Percentiles rank a stretch among this genome's conserved stretches.
Conservation (phyloP, 2,113 vertebrate genomes). For the Pygoscelis antarcticus region DNA sequence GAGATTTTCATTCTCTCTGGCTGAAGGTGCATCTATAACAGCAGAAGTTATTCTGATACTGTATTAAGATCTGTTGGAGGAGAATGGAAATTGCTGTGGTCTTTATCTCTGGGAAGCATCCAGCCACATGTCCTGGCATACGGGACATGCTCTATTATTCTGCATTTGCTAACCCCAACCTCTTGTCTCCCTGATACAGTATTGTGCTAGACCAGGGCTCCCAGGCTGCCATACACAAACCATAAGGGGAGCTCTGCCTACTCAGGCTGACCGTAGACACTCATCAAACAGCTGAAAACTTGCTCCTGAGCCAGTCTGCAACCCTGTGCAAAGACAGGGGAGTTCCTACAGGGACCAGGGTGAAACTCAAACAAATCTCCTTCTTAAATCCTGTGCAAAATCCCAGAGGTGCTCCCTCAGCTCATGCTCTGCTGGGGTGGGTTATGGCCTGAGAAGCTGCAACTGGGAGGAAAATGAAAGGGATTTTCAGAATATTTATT, state of each 20-base stretch:
- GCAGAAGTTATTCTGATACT: background rate
- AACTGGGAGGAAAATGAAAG: background rate
- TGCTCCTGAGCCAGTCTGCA: background rate
- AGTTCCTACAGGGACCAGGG: background rate
- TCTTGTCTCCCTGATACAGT: rapidly evolving
- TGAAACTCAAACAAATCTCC: background rate
- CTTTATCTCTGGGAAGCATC: background rate
- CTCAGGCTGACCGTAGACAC: background rate
- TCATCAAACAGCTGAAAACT: background rate
- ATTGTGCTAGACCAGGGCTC: background rate
- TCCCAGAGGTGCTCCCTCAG: background rate
- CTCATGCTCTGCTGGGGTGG: background rate
- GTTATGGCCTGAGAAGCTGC: background rate
- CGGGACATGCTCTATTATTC: background rate
- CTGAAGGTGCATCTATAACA: background rate
- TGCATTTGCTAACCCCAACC: background rate
- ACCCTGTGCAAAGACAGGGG: background rate
- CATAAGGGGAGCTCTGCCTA: background rate
- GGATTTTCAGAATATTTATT: background rate
- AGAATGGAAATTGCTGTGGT: background rate
- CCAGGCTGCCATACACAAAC: background rate
- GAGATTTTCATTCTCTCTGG: background rate
- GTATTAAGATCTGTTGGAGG: background rate
- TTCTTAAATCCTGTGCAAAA: background rate
- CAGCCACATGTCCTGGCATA: background rate